Percentiles rank a stretch among this genome's conserved stretches.
Evolutionary conservation across 2,888 invertebrate genomes (phyloP).

Genomic region (Rhingia campestris): DNA sequence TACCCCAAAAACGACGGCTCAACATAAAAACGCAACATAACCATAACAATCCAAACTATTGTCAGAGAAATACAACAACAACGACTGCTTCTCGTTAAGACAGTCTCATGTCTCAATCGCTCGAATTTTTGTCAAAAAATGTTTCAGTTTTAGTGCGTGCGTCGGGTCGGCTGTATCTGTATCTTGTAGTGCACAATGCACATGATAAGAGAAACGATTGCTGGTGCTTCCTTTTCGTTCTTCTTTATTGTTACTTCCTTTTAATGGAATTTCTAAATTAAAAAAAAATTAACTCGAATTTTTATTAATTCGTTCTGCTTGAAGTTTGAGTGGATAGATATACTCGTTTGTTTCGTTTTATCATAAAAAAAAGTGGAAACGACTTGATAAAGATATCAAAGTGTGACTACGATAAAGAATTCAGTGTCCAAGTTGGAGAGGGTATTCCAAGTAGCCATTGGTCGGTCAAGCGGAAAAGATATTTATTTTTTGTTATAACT

Average conservation of each 20-base stretch:
- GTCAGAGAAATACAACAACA: constrained; percentile 55
- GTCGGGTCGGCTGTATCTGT: constrained; percentile 20
- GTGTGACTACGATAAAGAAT: constrained; percentile 20
- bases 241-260: constrained; percentile 3
- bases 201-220: constrained; percentile 50
- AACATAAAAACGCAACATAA: constrained; percentile 39
- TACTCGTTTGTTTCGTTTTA: constrained; percentile 22
- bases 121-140: constrained; percentile 58
- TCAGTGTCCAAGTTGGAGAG: too few species aligned
- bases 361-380: constrained; percentile 7
- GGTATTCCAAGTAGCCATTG: not conserved
- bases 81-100: constrained; percentile 7
- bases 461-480: not conserved
- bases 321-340: not conserved
- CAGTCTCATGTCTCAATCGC: constrained; percentile 62
- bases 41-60: constrained; percentile 67
- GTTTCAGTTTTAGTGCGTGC: constrained; percentile 67
- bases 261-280: constrained; percentile 14
- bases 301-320: constrained; percentile 24
- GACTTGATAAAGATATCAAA: constrained; percentile 26
- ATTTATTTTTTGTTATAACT: not conserved
- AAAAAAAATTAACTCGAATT: constrained; percentile 25
- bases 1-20: constrained; percentile 22
- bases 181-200: constrained; percentile 40
- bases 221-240: constrained; percentile 9